Percentiles rank a stretch among this genome's conserved stretches.
These are phyloP conservation scores for Melanotaenia boesemani DNA, from an alignment of 2,797 vertebrate species.

Conservation along the genomic window DNA sequence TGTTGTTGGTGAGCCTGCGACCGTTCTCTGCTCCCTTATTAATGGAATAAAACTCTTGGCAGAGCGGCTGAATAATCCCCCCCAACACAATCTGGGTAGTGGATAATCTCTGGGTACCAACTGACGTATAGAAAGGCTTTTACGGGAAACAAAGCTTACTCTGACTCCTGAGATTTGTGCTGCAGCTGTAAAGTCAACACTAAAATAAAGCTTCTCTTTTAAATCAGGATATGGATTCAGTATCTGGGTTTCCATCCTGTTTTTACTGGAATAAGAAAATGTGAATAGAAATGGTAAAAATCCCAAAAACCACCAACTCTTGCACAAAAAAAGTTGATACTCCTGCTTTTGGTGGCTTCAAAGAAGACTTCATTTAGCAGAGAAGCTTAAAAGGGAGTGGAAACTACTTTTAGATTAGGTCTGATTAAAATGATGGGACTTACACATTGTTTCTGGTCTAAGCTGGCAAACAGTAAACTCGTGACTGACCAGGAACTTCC, in stretches of 20 bases:
- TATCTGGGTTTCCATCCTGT: background rate
- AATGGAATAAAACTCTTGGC: conserved; percentile 37
- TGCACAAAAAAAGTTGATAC: too few relatives aligned
- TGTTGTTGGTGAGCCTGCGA: background rate
- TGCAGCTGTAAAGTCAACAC: background rate
- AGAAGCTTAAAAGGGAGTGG: too few relatives aligned
- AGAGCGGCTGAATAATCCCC: conserved; percentile 61
- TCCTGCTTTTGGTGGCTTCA: too few relatives aligned
- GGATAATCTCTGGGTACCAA: conserved; percentile 70
- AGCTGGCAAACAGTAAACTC: too few relatives aligned
- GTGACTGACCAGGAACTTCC: too few relatives aligned
- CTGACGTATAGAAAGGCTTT: conserved; percentile 33
- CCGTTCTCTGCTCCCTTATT: conserved; percentile 31
- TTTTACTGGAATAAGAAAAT: background rate
- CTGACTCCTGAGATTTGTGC: background rate
- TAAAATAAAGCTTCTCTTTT: background rate
- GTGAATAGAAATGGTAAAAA: background rate
- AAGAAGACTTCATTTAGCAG: too few relatives aligned
- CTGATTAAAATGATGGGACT: too few relatives aligned
- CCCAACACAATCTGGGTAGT: conserved; percentile 55
- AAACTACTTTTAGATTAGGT: too few relatives aligned
- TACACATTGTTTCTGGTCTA: too few relatives aligned
- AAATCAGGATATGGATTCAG: background rate
- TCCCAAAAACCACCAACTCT: too few relatives aligned
- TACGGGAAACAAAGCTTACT: conserved; percentile 27